Conservation (phyloP, 2,888 invertebrate genomes). For the Lithophane ornitopus region DNA sequence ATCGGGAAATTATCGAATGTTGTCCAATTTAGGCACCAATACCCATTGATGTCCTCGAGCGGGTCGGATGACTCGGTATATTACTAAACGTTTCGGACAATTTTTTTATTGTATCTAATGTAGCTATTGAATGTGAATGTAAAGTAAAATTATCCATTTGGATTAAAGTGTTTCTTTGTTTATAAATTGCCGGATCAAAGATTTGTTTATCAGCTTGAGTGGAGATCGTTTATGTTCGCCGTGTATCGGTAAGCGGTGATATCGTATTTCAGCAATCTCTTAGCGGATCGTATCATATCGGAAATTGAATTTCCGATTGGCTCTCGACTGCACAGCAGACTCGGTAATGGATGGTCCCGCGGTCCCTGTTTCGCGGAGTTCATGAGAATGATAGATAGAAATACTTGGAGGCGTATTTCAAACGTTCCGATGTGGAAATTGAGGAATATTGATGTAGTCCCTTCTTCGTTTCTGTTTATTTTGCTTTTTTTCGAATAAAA, state of each 20-base stretch:
- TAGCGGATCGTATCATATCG: constrained; percentile 87
- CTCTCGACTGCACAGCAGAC: constrained; percentile 78
- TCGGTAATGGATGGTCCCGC: constrained; percentile 79
- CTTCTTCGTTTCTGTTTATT: constrained; percentile 68
- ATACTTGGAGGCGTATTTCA: constrained; percentile 70
- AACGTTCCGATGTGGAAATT: constrained; percentile 72
- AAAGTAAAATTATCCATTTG: constrained; percentile 5
- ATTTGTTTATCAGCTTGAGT: constrained; percentile 64
- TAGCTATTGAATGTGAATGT: background rate
- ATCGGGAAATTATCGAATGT: constrained; percentile 73
- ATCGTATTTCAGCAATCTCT: constrained; percentile 85
- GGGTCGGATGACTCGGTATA: constrained; percentile 64
- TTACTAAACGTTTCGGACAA: constrained; percentile 38
- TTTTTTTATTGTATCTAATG: background rate
- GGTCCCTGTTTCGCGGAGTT: constrained; percentile 76
- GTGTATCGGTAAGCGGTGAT: constrained; percentile 70
- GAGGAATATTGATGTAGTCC: constrained; percentile 74
- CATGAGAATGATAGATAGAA: constrained; percentile 80
- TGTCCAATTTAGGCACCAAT: constrained; percentile 53
- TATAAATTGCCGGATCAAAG: constrained; percentile 47
- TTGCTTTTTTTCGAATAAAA: constrained; percentile 63
- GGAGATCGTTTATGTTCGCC: constrained; percentile 67
- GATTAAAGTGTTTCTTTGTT: constrained; percentile 41
- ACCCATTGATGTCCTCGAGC: background rate
- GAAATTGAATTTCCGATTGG: constrained; percentile 89